Conservation (phyloP, 2,797 vertebrate species). For the Ispidina picta region DNA sequence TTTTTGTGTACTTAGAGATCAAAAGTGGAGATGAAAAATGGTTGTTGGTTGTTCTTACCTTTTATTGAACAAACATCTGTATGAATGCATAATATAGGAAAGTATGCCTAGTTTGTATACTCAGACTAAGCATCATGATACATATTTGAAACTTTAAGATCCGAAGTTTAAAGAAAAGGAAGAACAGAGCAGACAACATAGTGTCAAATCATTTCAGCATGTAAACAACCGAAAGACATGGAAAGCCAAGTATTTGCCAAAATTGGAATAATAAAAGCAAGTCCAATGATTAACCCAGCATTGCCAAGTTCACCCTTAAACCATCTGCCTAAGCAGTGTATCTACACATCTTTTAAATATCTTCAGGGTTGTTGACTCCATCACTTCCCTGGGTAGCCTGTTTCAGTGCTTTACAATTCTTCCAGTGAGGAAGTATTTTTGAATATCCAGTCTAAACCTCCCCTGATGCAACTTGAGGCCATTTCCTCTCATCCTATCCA, state of each 20-base stretch:
- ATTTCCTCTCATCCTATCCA: neutral
- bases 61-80: neutral
- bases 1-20: neutral
- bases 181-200: neutral
- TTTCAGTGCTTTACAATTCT: neutral
- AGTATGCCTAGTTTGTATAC: neutral
- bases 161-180: neutral
- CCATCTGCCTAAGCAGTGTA: neutral
- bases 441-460: neutral
- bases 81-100: neutral
- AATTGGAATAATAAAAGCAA: neutral
- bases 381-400: neutral
- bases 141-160: constrained; percentile 1
- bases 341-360: neutral
- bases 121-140: neutral
- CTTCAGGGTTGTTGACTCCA: neutral
- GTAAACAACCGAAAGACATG: neutral
- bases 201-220: neutral
- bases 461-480: neutral
- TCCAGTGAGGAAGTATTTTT: neutral
- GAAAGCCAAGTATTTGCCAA: neutral
- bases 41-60: neutral
- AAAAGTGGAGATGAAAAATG: neutral
- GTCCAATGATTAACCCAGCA: neutral
- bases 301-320: neutral